phyloP scores from a whole-genome alignment of 2,888 invertebrate genomes.

The Hololepta plana region DNA sequence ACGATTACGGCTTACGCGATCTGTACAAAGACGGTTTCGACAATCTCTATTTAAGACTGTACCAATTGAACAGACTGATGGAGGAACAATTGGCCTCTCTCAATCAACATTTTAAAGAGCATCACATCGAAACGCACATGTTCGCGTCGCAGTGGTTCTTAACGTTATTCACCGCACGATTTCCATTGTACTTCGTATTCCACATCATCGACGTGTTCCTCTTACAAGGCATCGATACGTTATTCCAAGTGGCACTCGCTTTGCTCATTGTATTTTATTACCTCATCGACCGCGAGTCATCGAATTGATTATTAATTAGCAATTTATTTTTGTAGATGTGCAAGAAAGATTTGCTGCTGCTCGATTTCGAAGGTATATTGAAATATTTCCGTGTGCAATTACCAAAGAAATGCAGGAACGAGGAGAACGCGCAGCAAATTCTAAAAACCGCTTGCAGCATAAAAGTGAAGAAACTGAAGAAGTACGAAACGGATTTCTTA shows the following conservation, averaged over 20 bases:
- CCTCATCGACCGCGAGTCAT: slow-evolving; percentile 2
- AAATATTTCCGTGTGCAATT: slow-evolving; percentile 96
- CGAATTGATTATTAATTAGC: slow-evolving; percentile 1
- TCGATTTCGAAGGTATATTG: slow-evolving; percentile 94
- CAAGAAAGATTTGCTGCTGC: slow-evolving; percentile 72
- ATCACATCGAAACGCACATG: slow-evolving; percentile 91
- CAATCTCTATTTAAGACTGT: slow-evolving; percentile 82
- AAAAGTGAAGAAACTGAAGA: slow-evolving; percentile 84
- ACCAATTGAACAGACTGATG: slow-evolving; percentile 86
- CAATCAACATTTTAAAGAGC: slow-evolving; percentile 64
- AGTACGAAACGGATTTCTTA: slow-evolving; percentile 84
- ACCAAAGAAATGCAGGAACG: slow-evolving; percentile 89
- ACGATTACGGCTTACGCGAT: slow-evolving; percentile 83
- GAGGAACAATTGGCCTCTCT: slow-evolving; percentile 75
- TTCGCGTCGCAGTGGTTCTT: slow-evolving; percentile 99
- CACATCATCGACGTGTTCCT: slow-evolving; percentile 94
- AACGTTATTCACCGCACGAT: slow-evolving; percentile 97
- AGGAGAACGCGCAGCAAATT: slow-evolving; percentile 73
- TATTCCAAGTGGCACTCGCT: slow-evolving; percentile 93
- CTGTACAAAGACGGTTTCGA: slow-evolving; percentile 95
- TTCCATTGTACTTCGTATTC: slow-evolving; percentile 91
- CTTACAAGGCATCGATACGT: slow-evolving; percentile 81
- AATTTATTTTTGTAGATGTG: slow-evolving; percentile 36
- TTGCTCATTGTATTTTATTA: slow-evolving; percentile 53
- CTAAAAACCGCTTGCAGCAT: slow-evolving; percentile 81